Evolutionary conservation across 2,797 vertebrate species (phyloP), one percentile per base, ranked within the genome.

Genomic region (Hypotaenidia okinawae): DNA sequence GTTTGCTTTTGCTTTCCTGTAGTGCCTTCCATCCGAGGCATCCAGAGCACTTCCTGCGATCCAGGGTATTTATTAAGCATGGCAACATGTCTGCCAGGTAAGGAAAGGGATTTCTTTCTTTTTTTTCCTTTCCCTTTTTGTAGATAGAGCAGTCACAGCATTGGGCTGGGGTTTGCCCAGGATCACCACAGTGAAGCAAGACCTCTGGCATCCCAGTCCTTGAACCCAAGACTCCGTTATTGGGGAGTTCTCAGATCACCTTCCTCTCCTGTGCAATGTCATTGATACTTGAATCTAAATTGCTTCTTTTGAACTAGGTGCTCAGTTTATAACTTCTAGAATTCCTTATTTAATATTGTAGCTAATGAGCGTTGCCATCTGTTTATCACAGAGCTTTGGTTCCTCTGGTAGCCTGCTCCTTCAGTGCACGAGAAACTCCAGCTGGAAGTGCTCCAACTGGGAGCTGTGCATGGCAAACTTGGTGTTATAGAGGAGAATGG

Each of bases 171-270:
- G 52, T 58, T 66, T 88, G 41, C 52, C 39, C 52, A 15, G 7
- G 33, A 6, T 49, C 2, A 1, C 21, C 27, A 2, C 0, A 1
- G 54, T 5, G 45, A 39, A 81, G 33, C 37, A 66, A 35, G 47
- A 66, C 25, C 35, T 30, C 33, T 67, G 63, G 41, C 41, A 32
- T 84, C 41, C 16, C 63, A 30, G 8, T 3, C 37, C 68, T 57
- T 41, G 6, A 17, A 16, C 19, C 23, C 1, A 1, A 25, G 6
- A 12, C 23, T 54, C 24, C 6, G 0, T 39, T 23, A 10, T 2
- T 4, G 13, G 27, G 35, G 41, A 73, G 33, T 77, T 41, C 32
- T 83, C 37, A 51, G 6, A 37, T n/a, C n/a, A 3, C 30, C 41
- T 93, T 49, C 18, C 11, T 77, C 13, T 77, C n/a, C n/a, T 3